Evolutionary conservation across 2,113 vertebrate genomes (phyloP), one percentile per base, ranked within the genome.

Genomic region (Mixornis gularis): DNA sequence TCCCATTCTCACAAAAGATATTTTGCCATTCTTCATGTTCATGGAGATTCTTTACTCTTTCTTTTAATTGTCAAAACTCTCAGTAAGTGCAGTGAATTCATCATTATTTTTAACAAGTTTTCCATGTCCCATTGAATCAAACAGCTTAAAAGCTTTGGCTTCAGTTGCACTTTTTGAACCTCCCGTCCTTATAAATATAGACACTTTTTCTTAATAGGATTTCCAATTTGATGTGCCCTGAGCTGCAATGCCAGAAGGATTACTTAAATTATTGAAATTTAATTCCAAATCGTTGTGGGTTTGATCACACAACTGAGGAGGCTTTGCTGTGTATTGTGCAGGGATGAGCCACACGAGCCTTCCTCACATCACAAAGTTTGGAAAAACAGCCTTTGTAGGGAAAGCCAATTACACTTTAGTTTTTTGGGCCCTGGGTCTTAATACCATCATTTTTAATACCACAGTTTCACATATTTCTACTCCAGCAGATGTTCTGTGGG

Each of bases 221-320:
- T 91, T 92, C 85, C 65, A 85, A 19, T 74, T 87, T 83, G 55
- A 73, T 59, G 44, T 52, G 72, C 65, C 79, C 63, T 32, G 48
- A 89, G 76, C 72, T 77, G 38, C 79, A 94, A 36, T 25, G 44
- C 72, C 79, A 70, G 66, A 69, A 87, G 81, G 78, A 93, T 94
- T 92, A 94, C 52, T 88, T 85, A 65, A 73, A 79, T 64, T 66
- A 78, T 73, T 70, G 46, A 91, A 94, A 90, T 90, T 70, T 90
- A 87, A 85, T 92, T 96, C 81, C 70, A 77, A 92, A 48, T 80
- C n/a, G 12, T 58, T 51, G 46, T 65, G 72, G 79, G 55, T 87
- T 91, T 90, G 92, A 79, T 88, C 59, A 80, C 21, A 13, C 24
- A 59, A n/a, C 55, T 51, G 59, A 80, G 87, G 82, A 76, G 30